Base-by-base conservation (phyloP, 1,140 invertebrate species). In the Bombus pascuorum region DNA sequence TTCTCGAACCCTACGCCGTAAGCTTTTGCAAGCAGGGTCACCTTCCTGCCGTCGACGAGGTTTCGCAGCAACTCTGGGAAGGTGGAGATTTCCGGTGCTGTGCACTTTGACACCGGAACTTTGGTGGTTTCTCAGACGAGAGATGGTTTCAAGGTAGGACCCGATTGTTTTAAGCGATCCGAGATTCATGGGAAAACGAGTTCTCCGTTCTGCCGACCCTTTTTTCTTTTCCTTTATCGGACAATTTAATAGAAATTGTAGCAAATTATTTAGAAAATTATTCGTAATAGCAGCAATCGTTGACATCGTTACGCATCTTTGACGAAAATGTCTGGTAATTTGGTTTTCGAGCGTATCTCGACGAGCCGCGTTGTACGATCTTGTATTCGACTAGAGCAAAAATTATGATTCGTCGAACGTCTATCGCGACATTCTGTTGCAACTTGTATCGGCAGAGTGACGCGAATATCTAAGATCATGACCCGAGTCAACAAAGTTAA, bases 121-220 rank as follows among this genome's bases (percentile, higher is more conserved):
- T 37, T 18, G 59, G n/a, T 28, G 28, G 34, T 62, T n/a, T 28
- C 53, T 73, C 42, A 2, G 25, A 9, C 25, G 42, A 32, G 15
- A n/a, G 12, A 44, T n/a, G 25, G 59, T 62, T 62, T 62, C 59
- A 28, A n/a, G 59, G 18, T 53, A 22, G 47, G 47, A 22, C 18
- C 5, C 8, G 47, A 53, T 22, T 8, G 47, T 53, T 53, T 53
- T 0, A 22, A 22, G 47, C 47, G 59, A n/a, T 28, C 59, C 59
- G 10, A 62, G 59, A 62, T 12, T 28, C 59, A 62, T 62, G 59
- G 59, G 59, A 62, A 59, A 13, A n/a, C 47, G 10, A n/a, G 12
- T n/a, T 62, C 25, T 0, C 1, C 28, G 0, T 53, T 53, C 47
- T 0, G 10, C 3, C 28, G 0, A n/a, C 3, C 28, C 10, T 0